These are phyloP conservation scores for Atlantisia rogersi DNA, from an alignment of 2,113 vertebrate species.

Conservation along the genomic window DNA sequence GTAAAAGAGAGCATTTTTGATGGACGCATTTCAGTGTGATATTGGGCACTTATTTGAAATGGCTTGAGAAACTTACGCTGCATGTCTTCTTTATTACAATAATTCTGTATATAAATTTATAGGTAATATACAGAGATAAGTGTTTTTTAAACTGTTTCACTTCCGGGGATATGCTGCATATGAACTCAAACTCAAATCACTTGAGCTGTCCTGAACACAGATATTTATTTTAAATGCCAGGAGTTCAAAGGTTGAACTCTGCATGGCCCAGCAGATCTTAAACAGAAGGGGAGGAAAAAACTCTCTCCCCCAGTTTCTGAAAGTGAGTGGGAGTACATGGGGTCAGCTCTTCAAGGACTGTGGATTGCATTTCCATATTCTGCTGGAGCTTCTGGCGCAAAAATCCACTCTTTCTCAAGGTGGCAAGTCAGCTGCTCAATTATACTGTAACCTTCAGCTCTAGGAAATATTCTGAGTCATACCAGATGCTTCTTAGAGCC, in stretches of 20 bases:
- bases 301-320: neutral
- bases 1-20: neutral
- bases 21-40: neutral
- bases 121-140: neutral
- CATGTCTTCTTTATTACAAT: neutral
- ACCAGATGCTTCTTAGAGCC: slow-evolving; percentile 30
- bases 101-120: neutral
- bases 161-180: neutral
- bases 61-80: neutral
- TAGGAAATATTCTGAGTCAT: slow-evolving; percentile 52
- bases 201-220: neutral
- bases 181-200: neutral
- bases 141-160: neutral
- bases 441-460: slow-evolving; percentile 10
- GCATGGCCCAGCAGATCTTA: neutral
- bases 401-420: neutral
- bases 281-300: neutral
- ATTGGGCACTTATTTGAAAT: neutral
- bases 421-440: neutral
- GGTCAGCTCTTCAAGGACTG: neutral
- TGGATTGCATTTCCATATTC: neutral
- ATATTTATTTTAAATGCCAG: neutral
- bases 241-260: neutral
- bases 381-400: neutral
- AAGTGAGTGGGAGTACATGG: neutral